phyloP scores from a whole-genome alignment of 1,140 invertebrate genomes.

The Brachionus calyciflorus region DNA sequence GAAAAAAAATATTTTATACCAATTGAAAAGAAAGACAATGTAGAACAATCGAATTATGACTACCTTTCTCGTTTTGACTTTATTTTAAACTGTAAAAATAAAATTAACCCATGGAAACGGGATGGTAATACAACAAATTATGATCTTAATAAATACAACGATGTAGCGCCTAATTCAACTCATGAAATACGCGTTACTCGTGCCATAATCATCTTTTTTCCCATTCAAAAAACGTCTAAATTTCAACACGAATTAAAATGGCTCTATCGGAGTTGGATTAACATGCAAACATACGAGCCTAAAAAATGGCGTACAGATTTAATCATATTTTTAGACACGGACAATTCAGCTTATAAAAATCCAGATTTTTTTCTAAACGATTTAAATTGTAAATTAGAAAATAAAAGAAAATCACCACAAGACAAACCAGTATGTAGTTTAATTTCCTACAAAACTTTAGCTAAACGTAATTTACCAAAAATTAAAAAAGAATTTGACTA shows the following conservation, averaged over 20 bases:
- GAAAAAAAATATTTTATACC: neutral
- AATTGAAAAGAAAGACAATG: too few relatives aligned
- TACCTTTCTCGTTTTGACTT: neutral
- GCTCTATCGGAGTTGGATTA: slow-evolving; percentile 42
- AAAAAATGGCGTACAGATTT: slow-evolving; percentile 17
- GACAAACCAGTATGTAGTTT: slow-evolving; percentile 31
- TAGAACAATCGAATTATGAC: neutral
- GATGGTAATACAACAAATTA: neutral
- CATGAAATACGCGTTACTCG: neutral
- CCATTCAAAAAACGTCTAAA: neutral
- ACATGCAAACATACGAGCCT: slow-evolving; percentile 43
- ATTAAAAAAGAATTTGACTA: neutral
- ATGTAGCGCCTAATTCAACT: neutral
- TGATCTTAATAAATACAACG: neutral
- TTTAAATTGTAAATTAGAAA: slow-evolving; percentile 36
- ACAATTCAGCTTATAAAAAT: neutral
- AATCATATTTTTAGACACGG: slow-evolving; percentile 21
- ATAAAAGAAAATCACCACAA: neutral
- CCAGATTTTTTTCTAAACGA: slow-evolving; percentile 24
- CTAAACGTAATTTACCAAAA: slow-evolving; percentile 2
- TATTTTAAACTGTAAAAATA: slow-evolving; percentile 2
- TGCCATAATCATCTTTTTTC: slow-evolving; percentile 22
- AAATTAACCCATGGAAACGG: neutral
- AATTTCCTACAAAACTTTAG: neutral
- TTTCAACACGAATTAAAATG: slow-evolving; percentile 36